A percentile compares a stretch with the other conserved stretches of the same genome.
Evolutionary conservation across 53 echinoderm and acorn worm genomes (phyloP).

Genomic region (Crossaster papposus): DNA sequence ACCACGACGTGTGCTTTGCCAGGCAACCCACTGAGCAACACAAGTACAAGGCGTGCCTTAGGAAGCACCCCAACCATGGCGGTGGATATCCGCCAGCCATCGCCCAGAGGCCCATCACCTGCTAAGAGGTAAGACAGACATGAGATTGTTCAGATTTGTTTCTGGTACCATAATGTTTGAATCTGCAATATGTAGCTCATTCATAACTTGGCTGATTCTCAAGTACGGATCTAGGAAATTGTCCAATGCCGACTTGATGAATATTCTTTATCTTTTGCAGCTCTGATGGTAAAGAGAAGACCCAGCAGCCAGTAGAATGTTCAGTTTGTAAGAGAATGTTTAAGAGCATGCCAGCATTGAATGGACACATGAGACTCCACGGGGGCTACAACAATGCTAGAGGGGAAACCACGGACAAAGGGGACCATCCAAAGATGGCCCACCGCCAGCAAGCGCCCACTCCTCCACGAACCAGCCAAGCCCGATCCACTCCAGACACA

Average conservation of each 20-base stretch:
- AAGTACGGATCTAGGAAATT: neutral
- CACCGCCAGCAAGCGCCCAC: conserved; percentile 18
- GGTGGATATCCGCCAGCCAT: conserved; percentile 28
- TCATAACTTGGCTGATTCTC: neutral
- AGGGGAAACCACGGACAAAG: conserved; percentile 30
- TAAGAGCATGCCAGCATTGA: conserved; percentile 99
- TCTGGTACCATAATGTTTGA: neutral
- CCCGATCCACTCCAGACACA: conserved; percentile 35
- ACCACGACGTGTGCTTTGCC: conserved; percentile 30
- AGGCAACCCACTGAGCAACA: conserved; percentile 43
- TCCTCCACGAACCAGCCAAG: conserved; percentile 35
- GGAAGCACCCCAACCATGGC: conserved; percentile 16
- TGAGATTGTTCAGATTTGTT: neutral
- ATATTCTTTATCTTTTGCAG: conserved; percentile 46
- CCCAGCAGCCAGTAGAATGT: conserved; percentile 82
- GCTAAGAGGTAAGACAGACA: conserved; percentile 29
- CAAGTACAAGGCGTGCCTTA: conserved; percentile 42
- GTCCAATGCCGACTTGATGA: neutral
- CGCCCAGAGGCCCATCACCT: conserved; percentile 47
- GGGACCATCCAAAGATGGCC: neutral
- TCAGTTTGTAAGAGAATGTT: conserved; percentile 92
- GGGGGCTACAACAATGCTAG: conserved; percentile 98
- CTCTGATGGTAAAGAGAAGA: conserved; percentile 73
- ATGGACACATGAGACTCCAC: conserved; percentile 99
- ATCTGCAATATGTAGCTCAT: too few species aligned